Evolutionary conservation across 2,797 vertebrate species (phyloP).

Genomic region (Pangasius mekongensis): DNA sequence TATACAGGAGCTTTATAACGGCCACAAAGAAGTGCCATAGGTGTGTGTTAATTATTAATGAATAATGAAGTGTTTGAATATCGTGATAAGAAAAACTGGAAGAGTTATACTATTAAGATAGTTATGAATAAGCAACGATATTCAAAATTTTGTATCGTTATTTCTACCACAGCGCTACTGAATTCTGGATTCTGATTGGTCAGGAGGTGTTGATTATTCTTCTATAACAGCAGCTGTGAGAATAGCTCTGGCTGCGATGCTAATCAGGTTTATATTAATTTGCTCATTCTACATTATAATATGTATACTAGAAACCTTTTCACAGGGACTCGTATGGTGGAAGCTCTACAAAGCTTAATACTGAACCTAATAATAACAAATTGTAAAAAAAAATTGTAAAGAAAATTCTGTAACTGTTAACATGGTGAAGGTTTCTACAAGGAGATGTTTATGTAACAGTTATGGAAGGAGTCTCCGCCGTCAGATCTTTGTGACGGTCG

Average conservation of each 20-base stretch:
- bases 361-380: background rate
- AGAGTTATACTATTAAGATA: background rate
- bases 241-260: background rate
- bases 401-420: background rate
- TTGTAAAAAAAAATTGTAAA: background rate
- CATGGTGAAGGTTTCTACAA: background rate
- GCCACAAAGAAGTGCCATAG: background rate
- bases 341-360: background rate
- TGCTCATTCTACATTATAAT: background rate
- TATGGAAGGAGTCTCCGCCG: background rate
- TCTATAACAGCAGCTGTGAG: too few species aligned
- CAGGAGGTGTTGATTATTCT: background rate
- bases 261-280: background rate
- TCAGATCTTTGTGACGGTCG: background rate
- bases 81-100: background rate
- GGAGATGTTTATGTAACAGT: background rate
- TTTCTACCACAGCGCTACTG: background rate
- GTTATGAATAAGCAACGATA: background rate
- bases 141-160: background rate
- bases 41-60: slow-evolving; percentile 31
- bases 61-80: background rate
- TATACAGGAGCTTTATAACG: background rate
- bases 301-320: background rate
- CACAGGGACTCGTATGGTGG: background rate
- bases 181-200: background rate